Evolutionary conservation across 2,797 vertebrate species (phyloP), one percentile per base, ranked within the genome.

Genomic region (Lithobates pipiens): DNA sequence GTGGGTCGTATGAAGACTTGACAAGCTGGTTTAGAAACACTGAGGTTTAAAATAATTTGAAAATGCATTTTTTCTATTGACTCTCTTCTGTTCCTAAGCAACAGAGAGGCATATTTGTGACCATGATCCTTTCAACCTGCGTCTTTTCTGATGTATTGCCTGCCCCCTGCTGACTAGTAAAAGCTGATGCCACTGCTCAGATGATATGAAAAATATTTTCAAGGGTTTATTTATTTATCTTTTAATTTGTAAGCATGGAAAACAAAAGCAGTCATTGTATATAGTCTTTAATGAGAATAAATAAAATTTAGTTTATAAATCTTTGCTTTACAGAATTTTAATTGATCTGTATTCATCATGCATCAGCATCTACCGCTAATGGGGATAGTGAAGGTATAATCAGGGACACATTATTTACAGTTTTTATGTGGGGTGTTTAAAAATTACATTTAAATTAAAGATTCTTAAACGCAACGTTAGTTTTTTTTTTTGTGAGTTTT

Each of bases 111-210:
- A 23, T 61, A 61, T 61, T 72, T 72, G 21, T 36, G 21, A 72
- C 27, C 10, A 23, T 42, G 29, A 39, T 32, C 70, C 10, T 39
- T n/a, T 34, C 70, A 21, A 10, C 29, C 34, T 39, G 21, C 16
- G 16, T 42, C 46, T n/a, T 50, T 80, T 23, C 44, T 36, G 65
- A 39, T 80, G 77, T 80, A 32, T 71, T 72, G 78, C 44, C 78
- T 72, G 67, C 79, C 79, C 50, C 46, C 77, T 79, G 65, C 77
- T 79, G 77, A 29, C 63, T 69, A 15, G 46, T 44, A 32, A 44
- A 67, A 61, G 54, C 54, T 8, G 18, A 61, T 61, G 54, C 21
- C 54, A 23, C 54, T 7, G 54, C 18, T 61, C 3, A 18, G 54
- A 61, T 61, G 21, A 7, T 23, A 61, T 5, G 1, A 61, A 21